phyloP scores from a whole-genome alignment of 2,113 vertebrate genomes.

The Ascaphus truei region DNA sequence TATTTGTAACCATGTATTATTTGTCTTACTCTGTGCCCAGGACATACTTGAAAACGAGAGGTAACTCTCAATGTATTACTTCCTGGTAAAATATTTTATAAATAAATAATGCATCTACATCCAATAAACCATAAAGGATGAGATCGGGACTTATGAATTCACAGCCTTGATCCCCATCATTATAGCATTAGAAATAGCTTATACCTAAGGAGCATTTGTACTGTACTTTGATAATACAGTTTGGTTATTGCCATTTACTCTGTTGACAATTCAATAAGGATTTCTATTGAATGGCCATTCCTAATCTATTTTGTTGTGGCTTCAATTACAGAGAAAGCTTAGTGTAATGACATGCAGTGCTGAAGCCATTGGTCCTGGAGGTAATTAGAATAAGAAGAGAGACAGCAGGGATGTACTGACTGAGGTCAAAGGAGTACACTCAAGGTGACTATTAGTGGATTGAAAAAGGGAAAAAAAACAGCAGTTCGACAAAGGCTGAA shows the following conservation, averaged over 20 bases:
- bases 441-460: constrained; percentile 26
- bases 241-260: neutral
- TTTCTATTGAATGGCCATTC: neutral
- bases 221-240: no score
- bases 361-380: neutral
- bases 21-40: no score
- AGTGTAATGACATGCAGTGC: neutral
- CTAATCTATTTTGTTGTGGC: neutral
- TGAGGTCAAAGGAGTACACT: constrained; percentile 13
- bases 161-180: no score
- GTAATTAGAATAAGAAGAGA: constrained; percentile 17
- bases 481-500: neutral
- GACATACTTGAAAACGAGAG: no score
- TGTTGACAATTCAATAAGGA: neutral
- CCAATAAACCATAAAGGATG: no score
- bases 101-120: no score
- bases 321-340: constrained; percentile 15
- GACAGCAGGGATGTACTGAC: constrained; percentile 9
- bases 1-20: no score
- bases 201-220: no score
- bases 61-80: no score
- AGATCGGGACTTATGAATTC: no score
- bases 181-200: no score
- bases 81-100: no score
- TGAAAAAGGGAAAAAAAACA: neutral